A percentile compares a stretch with the other conserved stretches of the same genome.
Conservation (phyloP, 1,140 invertebrate genomes). For the Atta cephalotes region DNA sequence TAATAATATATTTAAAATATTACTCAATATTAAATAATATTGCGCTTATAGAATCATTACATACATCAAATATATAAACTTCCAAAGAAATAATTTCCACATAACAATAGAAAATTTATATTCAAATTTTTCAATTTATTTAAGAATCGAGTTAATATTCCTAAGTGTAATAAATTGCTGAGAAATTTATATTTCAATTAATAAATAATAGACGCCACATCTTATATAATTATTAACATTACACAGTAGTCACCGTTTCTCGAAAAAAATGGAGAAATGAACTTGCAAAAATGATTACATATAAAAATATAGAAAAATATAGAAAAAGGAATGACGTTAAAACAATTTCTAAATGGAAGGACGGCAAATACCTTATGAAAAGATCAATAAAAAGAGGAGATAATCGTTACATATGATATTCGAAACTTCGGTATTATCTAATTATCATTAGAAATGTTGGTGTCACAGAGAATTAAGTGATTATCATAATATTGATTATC, state of each 20-base stretch:
- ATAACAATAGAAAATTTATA: not conserved
- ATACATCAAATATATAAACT: not conserved
- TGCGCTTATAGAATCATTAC: not conserved
- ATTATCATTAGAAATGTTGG: not conserved
- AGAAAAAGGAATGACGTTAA: conserved; percentile 33
- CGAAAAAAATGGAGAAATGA: conserved; percentile 12
- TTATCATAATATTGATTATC: not conserved
- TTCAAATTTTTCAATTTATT: not conserved
- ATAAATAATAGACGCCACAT: not conserved
- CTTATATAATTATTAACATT: not conserved
- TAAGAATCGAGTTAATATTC: not conserved
- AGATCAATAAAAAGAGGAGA: not conserved
- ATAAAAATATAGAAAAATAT: conserved; percentile 26
- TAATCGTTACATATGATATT: not conserved
- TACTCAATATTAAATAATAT: too few species aligned
- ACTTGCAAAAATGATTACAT: conserved; percentile 1
- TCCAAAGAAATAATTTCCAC: not conserved
- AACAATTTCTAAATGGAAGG: conserved; percentile 21
- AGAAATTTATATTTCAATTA: conserved; percentile 10
- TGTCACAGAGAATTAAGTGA: not conserved
- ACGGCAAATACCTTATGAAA: not conserved
- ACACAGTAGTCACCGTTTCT: not conserved
- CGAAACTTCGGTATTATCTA: not conserved
- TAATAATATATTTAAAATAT: too few species aligned
- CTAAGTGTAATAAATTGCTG: not conserved